These are phyloP conservation scores for Crenichthys baileyi DNA, from an alignment of 2,797 vertebrate genomes.

Conservation along the genomic window DNA sequence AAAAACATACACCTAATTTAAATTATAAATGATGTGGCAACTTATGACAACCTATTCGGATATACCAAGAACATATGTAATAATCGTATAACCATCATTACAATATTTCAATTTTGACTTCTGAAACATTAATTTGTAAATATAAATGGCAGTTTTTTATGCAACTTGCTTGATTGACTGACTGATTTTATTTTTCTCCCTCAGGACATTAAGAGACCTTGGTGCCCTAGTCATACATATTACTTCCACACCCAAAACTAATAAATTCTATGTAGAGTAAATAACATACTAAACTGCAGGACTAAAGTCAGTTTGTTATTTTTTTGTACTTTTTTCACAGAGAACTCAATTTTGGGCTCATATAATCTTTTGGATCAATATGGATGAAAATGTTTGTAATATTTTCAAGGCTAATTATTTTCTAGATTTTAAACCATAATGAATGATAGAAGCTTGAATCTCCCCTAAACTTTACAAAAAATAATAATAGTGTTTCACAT, in stretches of 20 bases:
- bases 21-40: no score
- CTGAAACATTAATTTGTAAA: not conserved
- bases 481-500: not conserved
- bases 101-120: not conserved
- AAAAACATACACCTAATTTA: no score
- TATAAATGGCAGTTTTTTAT: not conserved
- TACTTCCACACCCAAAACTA: not conserved
- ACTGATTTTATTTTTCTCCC: not conserved
- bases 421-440: not conserved
- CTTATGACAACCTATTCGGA: not conserved
- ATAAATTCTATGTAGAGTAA: not conserved
- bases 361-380: not conserved
- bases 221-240: not conserved
- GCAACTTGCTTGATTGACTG: not conserved
- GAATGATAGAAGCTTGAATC: not conserved
- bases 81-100: not conserved
- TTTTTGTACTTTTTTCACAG: not conserved
- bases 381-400: not conserved
- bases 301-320: not conserved
- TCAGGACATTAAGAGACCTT: not conserved
- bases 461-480: not conserved
- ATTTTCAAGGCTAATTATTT: not conserved
- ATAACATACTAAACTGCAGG: not conserved
- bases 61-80: not conserved
- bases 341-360: not conserved